These are phyloP conservation scores for Eilema griseolum DNA, from an alignment of 2,888 invertebrate species.

Conservation along the genomic window DNA sequence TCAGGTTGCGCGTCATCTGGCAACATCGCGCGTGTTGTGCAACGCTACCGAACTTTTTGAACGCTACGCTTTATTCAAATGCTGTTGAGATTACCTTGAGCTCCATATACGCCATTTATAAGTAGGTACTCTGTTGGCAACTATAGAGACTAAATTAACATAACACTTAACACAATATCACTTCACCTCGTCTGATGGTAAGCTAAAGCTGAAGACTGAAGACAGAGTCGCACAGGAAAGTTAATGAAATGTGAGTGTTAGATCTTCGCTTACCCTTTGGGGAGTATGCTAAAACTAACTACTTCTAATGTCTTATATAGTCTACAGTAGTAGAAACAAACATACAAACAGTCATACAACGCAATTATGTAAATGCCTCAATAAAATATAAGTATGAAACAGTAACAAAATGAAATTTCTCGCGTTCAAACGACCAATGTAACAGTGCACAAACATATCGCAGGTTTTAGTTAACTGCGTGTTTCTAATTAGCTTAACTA, in stretches of 20 bases:
- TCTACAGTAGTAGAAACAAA: no score
- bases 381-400: neutral
- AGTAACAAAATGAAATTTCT: neutral
- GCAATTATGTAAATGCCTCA: neutral
- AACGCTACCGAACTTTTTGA: no score
- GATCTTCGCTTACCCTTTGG: no score
- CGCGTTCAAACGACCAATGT: neutral
- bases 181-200: no score
- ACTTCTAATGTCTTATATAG: no score
- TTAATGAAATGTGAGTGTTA: neutral
- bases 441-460: constrained; percentile 7
- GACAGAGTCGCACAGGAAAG: no score
- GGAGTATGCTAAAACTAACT: no score
- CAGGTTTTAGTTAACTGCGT: constrained; percentile 6
- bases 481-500: constrained; percentile 11
- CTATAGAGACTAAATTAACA: neutral
- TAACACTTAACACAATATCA: no score
- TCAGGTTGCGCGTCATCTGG: no score
- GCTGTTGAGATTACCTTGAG: neutral
- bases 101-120: neutral
- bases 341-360: neutral
- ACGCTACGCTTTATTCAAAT: no score
- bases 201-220: no score
- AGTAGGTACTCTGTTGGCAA: neutral
- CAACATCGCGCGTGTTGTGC: no score